phyloP scores from a whole-genome alignment of 92 coral and sea anemone genomes.

The Montipora capitata region DNA sequence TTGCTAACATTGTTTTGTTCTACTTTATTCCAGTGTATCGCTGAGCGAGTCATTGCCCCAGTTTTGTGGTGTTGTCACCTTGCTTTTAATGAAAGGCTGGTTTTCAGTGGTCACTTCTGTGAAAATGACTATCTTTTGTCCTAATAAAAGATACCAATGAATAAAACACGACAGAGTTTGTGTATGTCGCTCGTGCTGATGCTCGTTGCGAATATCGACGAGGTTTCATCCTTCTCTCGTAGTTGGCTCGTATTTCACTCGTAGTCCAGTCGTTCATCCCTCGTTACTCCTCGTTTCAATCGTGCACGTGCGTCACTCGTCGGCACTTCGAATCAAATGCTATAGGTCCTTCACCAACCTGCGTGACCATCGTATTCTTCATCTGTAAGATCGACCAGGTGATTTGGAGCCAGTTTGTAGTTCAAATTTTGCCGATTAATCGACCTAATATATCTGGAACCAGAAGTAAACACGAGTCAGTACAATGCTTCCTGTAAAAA shows the following conservation, averaged over 20 bases:
- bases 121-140: no score
- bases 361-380: slow-evolving; percentile 88
- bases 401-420: slow-evolving; percentile 93
- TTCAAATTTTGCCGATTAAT: slow-evolving; percentile 91
- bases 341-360: slow-evolving; percentile 46
- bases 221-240: background rate
- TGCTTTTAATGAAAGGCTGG: no score
- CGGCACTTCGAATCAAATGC: no score
- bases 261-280: background rate
- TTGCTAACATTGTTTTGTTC: no score
- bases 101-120: no score
- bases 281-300: background rate
- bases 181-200: no score
- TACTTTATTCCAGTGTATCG: no score
- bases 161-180: no score
- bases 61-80: no score
- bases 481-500: background rate
- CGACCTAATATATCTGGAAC: slow-evolving; percentile 89
- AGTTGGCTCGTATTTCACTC: background rate
- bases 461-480: background rate
- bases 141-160: no score
- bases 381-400: slow-evolving; percentile 90
- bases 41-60: no score
- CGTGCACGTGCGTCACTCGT: background rate
- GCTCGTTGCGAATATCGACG: no score